phyloP scores from a whole-genome alignment of 2,888 invertebrate species.

The Cryptus armator region DNA sequence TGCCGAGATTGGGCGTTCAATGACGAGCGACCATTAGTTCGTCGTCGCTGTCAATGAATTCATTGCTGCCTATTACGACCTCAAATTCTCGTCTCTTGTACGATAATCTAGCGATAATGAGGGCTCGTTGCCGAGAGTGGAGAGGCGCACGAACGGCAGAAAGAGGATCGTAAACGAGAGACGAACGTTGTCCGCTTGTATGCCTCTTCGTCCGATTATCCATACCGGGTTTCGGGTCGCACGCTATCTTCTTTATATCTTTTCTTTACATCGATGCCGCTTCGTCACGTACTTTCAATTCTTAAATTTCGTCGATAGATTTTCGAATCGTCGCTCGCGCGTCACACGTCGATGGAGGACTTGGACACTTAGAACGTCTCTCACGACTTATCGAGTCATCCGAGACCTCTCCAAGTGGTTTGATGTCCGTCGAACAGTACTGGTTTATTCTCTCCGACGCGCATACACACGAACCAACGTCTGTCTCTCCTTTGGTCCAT shows the following conservation, averaged over 20 bases:
- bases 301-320: slow-evolving; percentile 34
- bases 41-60: slow-evolving; percentile 81
- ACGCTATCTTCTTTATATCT: background rate
- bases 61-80: slow-evolving; percentile 79
- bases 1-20: slow-evolving; percentile 73
- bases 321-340: slow-evolving; percentile 23
- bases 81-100: slow-evolving; percentile 80
- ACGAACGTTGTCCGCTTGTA: slow-evolving; percentile 1
- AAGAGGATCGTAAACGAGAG: slow-evolving; percentile 43
- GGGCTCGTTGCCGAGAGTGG: slow-evolving; percentile 77
- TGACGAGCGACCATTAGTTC: slow-evolving; percentile 78
- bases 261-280: background rate
- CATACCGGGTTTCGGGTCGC: background rate
- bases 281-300: slow-evolving; percentile 5
- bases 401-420: background rate
- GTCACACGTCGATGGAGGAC: background rate
- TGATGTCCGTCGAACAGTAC: background rate
- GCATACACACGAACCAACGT: background rate
- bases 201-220: slow-evolving; percentile 20
- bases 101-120: slow-evolving; percentile 83
- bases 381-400: slow-evolving; percentile 32
- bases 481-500: slow-evolving; percentile 13
- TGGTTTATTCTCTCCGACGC: background rate
- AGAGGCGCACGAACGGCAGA: slow-evolving; percentile 30
- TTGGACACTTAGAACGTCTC: background rate